Conservation (phyloP, 2,113 vertebrate genomes). For the Tichodroma muraria region DNA sequence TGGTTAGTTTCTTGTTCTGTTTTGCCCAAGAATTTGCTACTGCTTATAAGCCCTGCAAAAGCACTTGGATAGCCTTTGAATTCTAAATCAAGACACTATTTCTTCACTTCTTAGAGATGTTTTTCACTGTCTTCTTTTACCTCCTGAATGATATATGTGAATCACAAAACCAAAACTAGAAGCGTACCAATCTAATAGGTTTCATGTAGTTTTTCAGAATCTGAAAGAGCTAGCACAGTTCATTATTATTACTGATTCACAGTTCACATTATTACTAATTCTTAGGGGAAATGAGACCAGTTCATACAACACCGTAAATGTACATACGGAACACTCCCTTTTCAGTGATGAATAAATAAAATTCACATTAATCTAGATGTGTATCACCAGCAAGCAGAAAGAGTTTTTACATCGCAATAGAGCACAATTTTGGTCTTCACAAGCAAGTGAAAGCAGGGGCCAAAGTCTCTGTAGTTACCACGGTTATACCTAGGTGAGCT, state of each 20-base stretch:
- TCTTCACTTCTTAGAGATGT: not conserved
- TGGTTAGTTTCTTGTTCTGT: not conserved
- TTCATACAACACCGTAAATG: not conserved
- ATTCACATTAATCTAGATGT: not conserved
- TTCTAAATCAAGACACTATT: not conserved
- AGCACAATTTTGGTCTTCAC: not conserved
- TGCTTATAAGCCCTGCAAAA: not conserved
- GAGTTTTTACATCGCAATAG: not conserved
- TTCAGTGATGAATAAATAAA: not conserved
- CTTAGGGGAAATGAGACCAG: not conserved
- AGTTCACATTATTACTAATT: not conserved
- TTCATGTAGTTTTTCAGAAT: not conserved
- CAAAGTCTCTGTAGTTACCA: not conserved
- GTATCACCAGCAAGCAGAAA: not conserved
- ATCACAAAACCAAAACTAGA: not conserved
- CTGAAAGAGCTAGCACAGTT: not conserved
- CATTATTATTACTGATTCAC: not conserved
- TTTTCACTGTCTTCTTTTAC: not conserved
- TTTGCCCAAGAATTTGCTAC: not conserved
- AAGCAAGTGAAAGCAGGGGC: not conserved
- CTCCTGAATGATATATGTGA: rapidly evolving
- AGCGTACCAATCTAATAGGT: not conserved
- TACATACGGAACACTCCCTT: not conserved
- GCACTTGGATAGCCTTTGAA: not conserved
- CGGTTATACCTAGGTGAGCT: not conserved